These are phyloP conservation scores for Leptopterna dolabrata DNA, from an alignment of 2,888 invertebrate species.

Conservation along the genomic window DNA sequence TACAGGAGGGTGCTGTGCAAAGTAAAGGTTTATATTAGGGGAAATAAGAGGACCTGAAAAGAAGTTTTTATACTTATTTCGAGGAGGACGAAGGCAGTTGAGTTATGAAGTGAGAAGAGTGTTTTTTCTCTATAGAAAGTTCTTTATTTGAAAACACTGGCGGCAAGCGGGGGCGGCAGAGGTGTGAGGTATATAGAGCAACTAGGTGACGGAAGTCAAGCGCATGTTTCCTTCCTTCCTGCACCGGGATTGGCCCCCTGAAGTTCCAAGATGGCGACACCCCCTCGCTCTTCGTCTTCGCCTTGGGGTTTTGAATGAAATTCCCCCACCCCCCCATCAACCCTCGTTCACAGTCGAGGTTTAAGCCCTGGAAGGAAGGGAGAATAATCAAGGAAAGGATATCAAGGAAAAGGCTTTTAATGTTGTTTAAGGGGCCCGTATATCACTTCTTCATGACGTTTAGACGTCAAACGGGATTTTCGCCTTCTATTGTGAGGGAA, in stretches of 20 bases:
- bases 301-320: constrained; percentile 36
- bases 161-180: background rate
- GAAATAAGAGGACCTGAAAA: constrained; percentile 13
- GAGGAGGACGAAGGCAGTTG: background rate
- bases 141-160: background rate
- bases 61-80: background rate
- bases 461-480: constrained; percentile 53
- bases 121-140: background rate
- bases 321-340: background rate
- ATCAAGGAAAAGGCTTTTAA: constrained; percentile 51
- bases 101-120: constrained; percentile 21
- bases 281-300: constrained; percentile 15
- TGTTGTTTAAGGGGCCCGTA: constrained; percentile 55
- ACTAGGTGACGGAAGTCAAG: constrained; percentile 53
- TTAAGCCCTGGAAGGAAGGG: constrained; percentile 33
- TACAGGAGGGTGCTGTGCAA: background rate
- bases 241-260: constrained; percentile 51
- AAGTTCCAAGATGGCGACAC: constrained; percentile 52
- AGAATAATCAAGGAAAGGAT: constrained; percentile 49
- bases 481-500: constrained; percentile 29
- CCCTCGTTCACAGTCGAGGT: background rate
- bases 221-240: constrained; percentile 56
- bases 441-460: constrained; percentile 40
- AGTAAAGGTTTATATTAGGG: background rate
- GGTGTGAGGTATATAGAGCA: constrained; percentile 27